Percentiles rank a stretch among this genome's conserved stretches.
Evolutionary conservation across 92 coral and sea anemone species (phyloP).

Genomic region (Scolanthus callimorphus): DNA sequence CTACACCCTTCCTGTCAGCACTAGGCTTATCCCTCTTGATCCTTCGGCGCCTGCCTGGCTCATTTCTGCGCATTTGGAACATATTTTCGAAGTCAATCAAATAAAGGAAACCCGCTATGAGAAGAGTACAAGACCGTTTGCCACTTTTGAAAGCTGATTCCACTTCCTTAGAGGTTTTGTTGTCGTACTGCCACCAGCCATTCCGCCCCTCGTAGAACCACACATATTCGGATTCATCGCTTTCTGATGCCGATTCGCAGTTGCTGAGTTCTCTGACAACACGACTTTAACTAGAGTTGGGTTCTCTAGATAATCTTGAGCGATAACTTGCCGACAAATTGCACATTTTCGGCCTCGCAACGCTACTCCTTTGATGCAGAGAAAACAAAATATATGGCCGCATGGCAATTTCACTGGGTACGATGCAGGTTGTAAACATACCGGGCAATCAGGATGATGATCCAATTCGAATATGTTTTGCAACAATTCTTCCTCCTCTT

Average conservation of each 20-base stretch:
- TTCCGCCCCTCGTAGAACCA: constrained; percentile 99
- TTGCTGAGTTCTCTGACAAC: not conserved
- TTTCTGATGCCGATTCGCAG: constrained; percentile 2
- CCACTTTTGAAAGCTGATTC: constrained; percentile 88
- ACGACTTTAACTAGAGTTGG: constrained; percentile 78
- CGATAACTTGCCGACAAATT: constrained; percentile 82
- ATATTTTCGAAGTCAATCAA: constrained; percentile 94
- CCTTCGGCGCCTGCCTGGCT: constrained; percentile 90
- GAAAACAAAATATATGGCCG: constrained; percentile 94
- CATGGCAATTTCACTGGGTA: constrained; percentile 93
- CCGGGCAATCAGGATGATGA: constrained; percentile 91
- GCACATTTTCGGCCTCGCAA: constrained; percentile 93
- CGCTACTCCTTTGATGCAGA: constrained; percentile 98
- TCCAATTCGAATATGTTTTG: constrained; percentile 71
- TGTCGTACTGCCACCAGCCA: constrained; percentile 99
- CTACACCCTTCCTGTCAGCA: constrained; percentile 93
- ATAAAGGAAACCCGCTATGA: constrained; percentile 94
- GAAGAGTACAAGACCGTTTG: constrained; percentile 88
- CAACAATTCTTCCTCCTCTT: constrained; percentile 23
- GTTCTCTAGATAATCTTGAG: constrained; percentile 72
- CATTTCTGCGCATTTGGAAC: constrained; percentile 96
- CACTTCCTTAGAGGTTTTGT: constrained; percentile 80
- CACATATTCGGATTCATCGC: constrained; percentile 41
- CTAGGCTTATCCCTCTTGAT: constrained; percentile 88
- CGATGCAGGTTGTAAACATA: constrained; percentile 78